phyloP scores from a whole-genome alignment of 1,140 invertebrate species.

The Trichonephila clavipes region DNA sequence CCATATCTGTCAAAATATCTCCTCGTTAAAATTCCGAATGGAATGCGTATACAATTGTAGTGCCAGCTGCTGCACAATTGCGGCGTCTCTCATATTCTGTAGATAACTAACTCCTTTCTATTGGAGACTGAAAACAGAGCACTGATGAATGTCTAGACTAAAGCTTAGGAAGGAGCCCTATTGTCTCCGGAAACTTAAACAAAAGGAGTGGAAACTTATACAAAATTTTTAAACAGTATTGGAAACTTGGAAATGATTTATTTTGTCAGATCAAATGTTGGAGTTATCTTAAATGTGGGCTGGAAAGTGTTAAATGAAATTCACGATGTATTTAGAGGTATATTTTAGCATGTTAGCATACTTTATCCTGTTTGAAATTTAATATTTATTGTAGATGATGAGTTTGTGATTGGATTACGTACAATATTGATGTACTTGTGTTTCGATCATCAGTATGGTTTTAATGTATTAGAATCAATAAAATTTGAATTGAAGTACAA shows the following conservation, averaged over 20 bases:
- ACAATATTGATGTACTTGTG: too few species aligned
- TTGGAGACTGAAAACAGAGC: neutral
- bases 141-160: slow-evolving; percentile 34
- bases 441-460: too few species aligned
- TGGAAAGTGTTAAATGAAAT: neutral
- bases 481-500: too few species aligned
- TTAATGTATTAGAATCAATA: too few species aligned
- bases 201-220: neutral
- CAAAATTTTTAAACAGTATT: slow-evolving; percentile 19
- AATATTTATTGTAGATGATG: too few species aligned
- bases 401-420: too few species aligned
- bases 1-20: slow-evolving; percentile 51
- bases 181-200: neutral
- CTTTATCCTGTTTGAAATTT: too few species aligned
- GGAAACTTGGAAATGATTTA: neutral
- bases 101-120: slow-evolving; percentile 8
- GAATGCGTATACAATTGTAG: slow-evolving; percentile 23
- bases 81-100: neutral
- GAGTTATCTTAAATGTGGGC: neutral
- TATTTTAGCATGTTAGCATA: too few species aligned
- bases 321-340: too few species aligned
- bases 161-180: neutral
- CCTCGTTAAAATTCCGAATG: slow-evolving; percentile 18
- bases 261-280: neutral
- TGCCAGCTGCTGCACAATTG: slow-evolving; percentile 8